These are phyloP conservation scores for Epinotia nisella DNA, from an alignment of 2,888 invertebrate genomes.

Conservation along the genomic window DNA sequence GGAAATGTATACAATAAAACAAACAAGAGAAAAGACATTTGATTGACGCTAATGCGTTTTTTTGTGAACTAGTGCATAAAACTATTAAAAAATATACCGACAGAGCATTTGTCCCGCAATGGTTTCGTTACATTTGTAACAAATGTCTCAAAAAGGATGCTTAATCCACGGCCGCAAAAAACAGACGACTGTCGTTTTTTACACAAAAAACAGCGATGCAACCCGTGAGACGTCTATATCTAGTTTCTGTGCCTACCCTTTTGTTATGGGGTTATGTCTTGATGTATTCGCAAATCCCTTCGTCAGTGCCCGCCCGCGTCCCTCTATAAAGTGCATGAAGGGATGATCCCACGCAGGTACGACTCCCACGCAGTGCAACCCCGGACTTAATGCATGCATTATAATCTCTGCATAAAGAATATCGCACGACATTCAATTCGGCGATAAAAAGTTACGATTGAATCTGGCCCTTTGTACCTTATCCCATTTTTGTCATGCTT, in stretches of 20 bases:
- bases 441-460: conserved; percentile 25
- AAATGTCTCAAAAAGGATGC: conserved; percentile 48
- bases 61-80: conserved; percentile 5
- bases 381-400: conserved; percentile 26
- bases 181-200: conserved; percentile 59
- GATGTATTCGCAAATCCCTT: conserved; percentile 30
- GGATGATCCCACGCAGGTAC: conserved; percentile 36
- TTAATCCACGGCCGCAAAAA: conserved; percentile 56
- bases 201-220: conserved; percentile 52
- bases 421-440: conserved; percentile 27
- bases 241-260: conserved; percentile 63
- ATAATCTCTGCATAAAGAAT: conserved; percentile 17
- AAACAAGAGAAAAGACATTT: conserved; percentile 26
- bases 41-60: conserved; percentile 28
- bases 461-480: conserved; percentile 11
- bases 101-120: conserved; percentile 21
- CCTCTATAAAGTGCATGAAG: conserved; percentile 11
- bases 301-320: background rate
- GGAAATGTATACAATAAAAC: conserved; percentile 11
- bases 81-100: conserved; percentile 24
- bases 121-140: conserved; percentile 25
- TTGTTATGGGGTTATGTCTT: conserved; percentile 46
- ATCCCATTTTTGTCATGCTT: background rate
- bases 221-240: conserved; percentile 46
- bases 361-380: conserved; percentile 34